Conservation (phyloP, 2,113 vertebrate genomes). For the Calyptomena viridis region DNA sequence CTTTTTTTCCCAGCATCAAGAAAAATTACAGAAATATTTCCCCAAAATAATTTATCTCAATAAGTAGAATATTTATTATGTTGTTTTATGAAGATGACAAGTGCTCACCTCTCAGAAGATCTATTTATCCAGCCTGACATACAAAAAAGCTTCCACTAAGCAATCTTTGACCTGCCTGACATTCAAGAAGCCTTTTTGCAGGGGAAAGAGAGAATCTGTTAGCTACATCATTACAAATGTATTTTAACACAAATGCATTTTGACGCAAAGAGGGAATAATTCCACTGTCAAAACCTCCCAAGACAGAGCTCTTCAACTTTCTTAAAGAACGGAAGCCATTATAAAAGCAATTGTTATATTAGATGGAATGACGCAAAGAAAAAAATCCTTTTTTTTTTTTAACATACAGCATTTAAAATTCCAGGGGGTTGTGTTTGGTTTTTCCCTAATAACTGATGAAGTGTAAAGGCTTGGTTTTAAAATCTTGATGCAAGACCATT, state of each 20-base stretch:
- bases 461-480: background rate
- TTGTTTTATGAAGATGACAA: background rate
- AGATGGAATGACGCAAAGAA: background rate
- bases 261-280: background rate
- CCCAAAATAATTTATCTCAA: background rate
- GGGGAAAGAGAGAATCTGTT: background rate
- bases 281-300: background rate
- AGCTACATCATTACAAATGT: background rate
- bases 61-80: background rate
- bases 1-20: background rate
- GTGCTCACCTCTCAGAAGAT: background rate
- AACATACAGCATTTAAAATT: background rate
- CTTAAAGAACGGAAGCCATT: background rate
- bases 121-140: background rate
- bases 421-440: accelerated
- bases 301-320: background rate
- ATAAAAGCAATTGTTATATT: background rate
- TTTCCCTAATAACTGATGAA: background rate
- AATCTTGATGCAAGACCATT: background rate
- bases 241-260: background rate
- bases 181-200: background rate
- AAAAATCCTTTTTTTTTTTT: background rate
- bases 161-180: background rate
- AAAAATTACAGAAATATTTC: background rate
- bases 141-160: background rate